A percentile compares a stretch with the other conserved stretches of the same genome.
Evolutionary conservation across 2,888 invertebrate species (phyloP).

Genomic region (Epistrophella euchroma): DNA sequence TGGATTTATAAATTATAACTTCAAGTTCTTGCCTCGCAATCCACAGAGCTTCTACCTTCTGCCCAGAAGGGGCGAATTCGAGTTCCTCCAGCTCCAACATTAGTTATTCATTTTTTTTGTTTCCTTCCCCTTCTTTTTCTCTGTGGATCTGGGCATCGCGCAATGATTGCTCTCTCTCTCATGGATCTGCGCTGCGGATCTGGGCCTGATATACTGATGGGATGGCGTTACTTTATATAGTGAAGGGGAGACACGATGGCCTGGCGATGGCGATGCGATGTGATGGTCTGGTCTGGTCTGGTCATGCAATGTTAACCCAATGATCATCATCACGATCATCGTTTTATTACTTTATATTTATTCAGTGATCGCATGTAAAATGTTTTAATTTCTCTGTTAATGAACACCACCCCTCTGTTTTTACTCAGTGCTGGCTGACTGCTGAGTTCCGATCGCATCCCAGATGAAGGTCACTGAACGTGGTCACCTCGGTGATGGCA

Average conservation of each 20-base stretch:
- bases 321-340: constrained; percentile 59
- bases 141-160: background rate
- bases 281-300: constrained; percentile 25
- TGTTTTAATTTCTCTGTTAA: constrained; percentile 73
- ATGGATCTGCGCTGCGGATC: background rate
- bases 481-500: background rate
- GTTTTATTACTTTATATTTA: constrained; percentile 69
- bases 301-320: constrained; percentile 69
- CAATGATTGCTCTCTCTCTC: constrained; percentile 56
- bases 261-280: too few relatives aligned
- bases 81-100: constrained; percentile 56
- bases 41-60: background rate
- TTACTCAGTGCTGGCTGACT: background rate
- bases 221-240: constrained; percentile 53
- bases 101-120: constrained; percentile 55
- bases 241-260: constrained; percentile 45
- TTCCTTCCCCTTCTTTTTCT: constrained; percentile 8
- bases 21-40: constrained; percentile 25
- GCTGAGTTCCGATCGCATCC: constrained; percentile 8
- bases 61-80: constrained; percentile 46
- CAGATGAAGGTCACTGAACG: constrained; percentile 70
- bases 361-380: constrained; percentile 73
- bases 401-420: constrained; percentile 48
- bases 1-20: constrained; percentile 67
- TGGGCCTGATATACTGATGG: background rate